Percentiles rank a stretch among this genome's conserved stretches.
Conservation (phyloP, 2,797 vertebrate species). For the Scyliorhinus canicula region DNA sequence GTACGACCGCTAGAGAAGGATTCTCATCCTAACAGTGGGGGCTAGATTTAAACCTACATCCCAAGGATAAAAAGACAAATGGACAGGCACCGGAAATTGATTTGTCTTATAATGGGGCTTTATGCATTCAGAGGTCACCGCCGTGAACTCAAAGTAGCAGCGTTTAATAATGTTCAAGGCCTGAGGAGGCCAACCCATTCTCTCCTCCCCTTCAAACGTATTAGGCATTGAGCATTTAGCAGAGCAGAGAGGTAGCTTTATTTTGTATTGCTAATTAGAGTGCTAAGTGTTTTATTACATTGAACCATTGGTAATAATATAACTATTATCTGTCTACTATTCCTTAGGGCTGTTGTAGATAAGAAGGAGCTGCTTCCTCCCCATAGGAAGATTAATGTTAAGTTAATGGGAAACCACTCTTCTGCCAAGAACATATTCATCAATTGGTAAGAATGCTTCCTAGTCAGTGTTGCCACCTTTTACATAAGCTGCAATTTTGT, state of each 20-base stretch:
- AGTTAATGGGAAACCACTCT: slow-evolving; percentile 73
- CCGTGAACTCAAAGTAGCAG: neutral
- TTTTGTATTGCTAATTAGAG: neutral
- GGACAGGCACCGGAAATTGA: neutral
- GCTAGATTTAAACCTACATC: neutral
- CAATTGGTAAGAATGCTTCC: slow-evolving; percentile 61
- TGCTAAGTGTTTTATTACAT: neutral
- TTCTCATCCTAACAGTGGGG: neutral
- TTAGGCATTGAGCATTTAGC: neutral
- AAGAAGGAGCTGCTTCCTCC: slow-evolving; percentile 60
- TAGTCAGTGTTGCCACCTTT: neutral
- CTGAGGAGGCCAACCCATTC: neutral
- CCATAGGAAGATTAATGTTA: slow-evolving; percentile 68
- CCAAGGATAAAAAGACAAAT: neutral
- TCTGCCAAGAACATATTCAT: slow-evolving; percentile 74
- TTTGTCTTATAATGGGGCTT: neutral
- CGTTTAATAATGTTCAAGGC: neutral
- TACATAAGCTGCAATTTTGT: neutral
- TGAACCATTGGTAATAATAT: neutral
- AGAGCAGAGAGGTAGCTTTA: neutral
- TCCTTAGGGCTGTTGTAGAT: slow-evolving; percentile 64
- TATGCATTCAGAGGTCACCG: neutral
- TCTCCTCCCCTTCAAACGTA: neutral
- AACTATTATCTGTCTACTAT: neutral
- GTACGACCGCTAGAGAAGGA: neutral